Evolutionary conservation across 2,113 vertebrate genomes (phyloP).

Genomic region (Nicator chloris): DNA sequence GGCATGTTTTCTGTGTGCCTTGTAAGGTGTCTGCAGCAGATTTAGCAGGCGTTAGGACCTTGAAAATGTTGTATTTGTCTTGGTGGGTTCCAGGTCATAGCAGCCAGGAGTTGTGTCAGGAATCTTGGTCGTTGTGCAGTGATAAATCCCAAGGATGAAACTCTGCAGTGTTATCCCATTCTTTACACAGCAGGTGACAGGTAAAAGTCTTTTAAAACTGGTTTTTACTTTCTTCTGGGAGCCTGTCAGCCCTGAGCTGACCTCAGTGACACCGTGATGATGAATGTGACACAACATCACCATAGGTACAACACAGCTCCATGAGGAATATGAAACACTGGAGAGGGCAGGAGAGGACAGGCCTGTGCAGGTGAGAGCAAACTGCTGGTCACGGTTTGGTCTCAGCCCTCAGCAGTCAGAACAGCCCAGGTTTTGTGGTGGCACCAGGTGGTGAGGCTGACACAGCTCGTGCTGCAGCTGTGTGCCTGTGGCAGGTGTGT

Average conservation of each 20-base stretch:
- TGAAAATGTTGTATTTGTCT: neutral
- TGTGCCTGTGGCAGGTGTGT: neutral
- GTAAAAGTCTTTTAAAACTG: neutral
- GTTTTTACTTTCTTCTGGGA: neutral
- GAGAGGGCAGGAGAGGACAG: neutral
- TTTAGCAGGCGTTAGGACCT: neutral
- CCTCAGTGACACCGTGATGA: neutral
- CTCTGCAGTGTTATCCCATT: neutral
- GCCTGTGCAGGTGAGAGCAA: neutral
- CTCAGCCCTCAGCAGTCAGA: neutral
- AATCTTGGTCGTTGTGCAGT: neutral
- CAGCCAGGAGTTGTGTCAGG: neutral
- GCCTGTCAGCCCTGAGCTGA: neutral
- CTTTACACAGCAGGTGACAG: neutral
- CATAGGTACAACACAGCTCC: neutral
- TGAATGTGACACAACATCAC: neutral
- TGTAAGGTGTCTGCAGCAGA: neutral
- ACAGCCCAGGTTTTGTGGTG: neutral
- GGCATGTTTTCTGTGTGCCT: neutral
- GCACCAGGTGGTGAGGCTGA: neutral
- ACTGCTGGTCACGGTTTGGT: neutral
- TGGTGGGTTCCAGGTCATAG: neutral
- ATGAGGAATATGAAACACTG: neutral
- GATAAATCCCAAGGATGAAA: neutral
- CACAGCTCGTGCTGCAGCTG: neutral